Conservation (phyloP, 2,797 vertebrate species). For the Ptychadena robeensis region DNA sequence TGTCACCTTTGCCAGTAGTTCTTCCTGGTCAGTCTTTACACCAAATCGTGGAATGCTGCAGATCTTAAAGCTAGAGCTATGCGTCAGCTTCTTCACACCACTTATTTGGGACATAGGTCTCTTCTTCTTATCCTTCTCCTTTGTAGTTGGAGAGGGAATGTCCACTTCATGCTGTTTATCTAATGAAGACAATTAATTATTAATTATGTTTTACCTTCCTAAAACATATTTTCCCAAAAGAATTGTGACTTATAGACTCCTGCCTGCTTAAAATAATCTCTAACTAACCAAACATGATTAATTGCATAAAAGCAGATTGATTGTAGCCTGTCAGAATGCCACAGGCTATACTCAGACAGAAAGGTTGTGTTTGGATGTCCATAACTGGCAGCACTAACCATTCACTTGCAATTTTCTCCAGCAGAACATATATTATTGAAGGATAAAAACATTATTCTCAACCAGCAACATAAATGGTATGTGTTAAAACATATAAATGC, state of each 20-base stretch:
- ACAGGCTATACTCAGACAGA: background rate
- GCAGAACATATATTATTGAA: too few relatives aligned
- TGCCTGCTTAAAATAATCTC: background rate
- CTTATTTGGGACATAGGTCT: slow-evolving; percentile 89
- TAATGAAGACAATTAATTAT: slow-evolving; percentile 59
- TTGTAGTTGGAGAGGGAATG: slow-evolving; percentile 73
- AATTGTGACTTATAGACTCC: background rate
- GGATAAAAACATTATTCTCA: too few relatives aligned
- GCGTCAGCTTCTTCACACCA: slow-evolving; percentile 78
- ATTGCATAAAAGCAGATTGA: background rate
- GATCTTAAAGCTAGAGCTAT: slow-evolving; percentile 73
- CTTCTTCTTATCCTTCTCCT: slow-evolving; percentile 83
- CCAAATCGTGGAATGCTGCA: slow-evolving; percentile 85
- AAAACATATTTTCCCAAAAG: background rate
- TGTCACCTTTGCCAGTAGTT: slow-evolving; percentile 82
- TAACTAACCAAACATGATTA: background rate
- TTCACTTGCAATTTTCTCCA: too few relatives aligned
- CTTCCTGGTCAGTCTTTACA: slow-evolving; percentile 84
- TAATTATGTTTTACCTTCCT: background rate
- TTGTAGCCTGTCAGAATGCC: background rate
- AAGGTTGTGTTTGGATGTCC: background rate
- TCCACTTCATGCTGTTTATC: slow-evolving; percentile 92
- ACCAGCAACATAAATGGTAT: too few relatives aligned
- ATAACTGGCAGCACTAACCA: background rate
- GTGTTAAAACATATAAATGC: too few relatives aligned